Evolutionary conservation across 2,797 vertebrate species (phyloP).

Genomic region (Manis pentadactyla): DNA sequence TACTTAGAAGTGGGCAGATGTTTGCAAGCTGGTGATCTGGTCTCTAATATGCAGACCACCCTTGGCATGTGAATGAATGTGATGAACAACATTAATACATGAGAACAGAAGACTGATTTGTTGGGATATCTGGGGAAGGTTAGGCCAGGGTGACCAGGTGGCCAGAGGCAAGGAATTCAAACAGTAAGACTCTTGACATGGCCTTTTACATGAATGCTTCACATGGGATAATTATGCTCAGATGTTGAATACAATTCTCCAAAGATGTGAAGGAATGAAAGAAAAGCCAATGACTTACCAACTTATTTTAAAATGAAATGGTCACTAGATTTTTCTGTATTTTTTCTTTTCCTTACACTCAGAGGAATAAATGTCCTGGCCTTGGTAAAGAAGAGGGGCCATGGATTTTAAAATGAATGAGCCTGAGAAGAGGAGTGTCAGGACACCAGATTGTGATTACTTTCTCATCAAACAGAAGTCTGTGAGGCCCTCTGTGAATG

Average conservation of each 20-base stretch:
- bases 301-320: background rate
- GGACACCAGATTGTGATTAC: background rate
- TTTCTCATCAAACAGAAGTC: background rate
- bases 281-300: background rate
- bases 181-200: background rate
- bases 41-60: background rate
- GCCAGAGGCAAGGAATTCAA: background rate
- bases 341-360: background rate
- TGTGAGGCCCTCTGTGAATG: background rate
- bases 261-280: background rate
- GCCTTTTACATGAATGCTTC: background rate
- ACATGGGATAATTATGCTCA: background rate
- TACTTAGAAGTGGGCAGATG: background rate
- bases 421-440: background rate
- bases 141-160: background rate
- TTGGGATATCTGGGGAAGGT: background rate
- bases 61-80: background rate
- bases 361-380: background rate
- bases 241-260: background rate
- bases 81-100: background rate
- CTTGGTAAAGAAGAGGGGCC: background rate
- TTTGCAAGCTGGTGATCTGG: slow-evolving; percentile 60
- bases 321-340: background rate
- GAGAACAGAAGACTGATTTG: background rate
- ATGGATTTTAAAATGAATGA: background rate